Percentiles rank a stretch among this genome's conserved stretches.
These are phyloP conservation scores for Elaeidobius kamerunicus DNA, from an alignment of 2,888 invertebrate species.

Conservation along the genomic window DNA sequence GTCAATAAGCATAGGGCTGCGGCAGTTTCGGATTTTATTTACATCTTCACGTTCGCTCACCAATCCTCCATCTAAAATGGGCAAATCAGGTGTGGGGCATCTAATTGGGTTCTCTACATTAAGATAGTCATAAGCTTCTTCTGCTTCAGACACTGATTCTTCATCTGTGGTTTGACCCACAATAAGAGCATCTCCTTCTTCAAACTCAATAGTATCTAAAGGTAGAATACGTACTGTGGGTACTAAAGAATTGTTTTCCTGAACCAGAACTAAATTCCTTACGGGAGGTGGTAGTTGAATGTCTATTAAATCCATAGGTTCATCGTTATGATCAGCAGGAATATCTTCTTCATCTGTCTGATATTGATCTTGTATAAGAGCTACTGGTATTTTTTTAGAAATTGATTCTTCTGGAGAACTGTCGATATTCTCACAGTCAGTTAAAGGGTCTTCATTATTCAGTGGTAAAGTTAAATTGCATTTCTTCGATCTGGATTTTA, in stretches of 20 bases:
- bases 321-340: conserved; percentile 32
- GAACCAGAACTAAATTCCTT: conserved; percentile 49
- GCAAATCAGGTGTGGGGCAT: conserved; percentile 35
- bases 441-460: conserved; percentile 44
- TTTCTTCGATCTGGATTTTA: conserved; percentile 6
- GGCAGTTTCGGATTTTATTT: conserved; percentile 12
- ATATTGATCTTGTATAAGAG: conserved; percentile 41
- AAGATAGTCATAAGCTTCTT: conserved; percentile 40
- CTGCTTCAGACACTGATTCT: conserved; percentile 46
- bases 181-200: conserved; percentile 30
- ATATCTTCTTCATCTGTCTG: conserved; percentile 37
- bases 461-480: conserved; percentile 21
- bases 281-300: conserved; percentile 48
- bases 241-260: conserved; percentile 38
- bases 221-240: conserved; percentile 52
- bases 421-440: conserved; percentile 53
- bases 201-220: conserved; percentile 39
- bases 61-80: conserved; percentile 38
- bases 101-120: conserved; percentile 19
- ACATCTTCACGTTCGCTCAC: conserved; percentile 34
- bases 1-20: conserved; percentile 10
- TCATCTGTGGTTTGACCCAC: conserved; percentile 39
- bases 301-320: conserved; percentile 33
- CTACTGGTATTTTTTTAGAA: conserved; percentile 42
- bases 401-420: conserved; percentile 36